A percentile compares a stretch with the other conserved stretches of the same genome.
Evolutionary conservation across 2,113 vertebrate genomes (phyloP).

Genomic region (Amphiprion ocellaris): DNA sequence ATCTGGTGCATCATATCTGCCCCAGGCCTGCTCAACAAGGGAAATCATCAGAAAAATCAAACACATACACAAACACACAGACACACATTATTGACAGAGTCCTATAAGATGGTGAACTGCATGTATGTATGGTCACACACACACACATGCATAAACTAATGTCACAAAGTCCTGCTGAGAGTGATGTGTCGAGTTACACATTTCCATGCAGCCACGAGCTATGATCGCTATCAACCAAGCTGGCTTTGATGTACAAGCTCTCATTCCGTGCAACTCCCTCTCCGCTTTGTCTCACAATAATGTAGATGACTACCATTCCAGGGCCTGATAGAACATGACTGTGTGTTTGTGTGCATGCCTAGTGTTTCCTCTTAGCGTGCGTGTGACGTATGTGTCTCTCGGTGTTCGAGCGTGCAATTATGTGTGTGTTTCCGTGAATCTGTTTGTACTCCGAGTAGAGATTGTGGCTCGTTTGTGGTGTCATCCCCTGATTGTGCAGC

Average conservation of each 20-base stretch:
- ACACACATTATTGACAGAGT: conserved; percentile 17
- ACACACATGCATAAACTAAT: conserved; percentile 18
- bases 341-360: conserved; percentile 20
- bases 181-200: conserved; percentile 54
- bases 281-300: conserved; percentile 56
- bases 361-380: neutral
- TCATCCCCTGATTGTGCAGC: conserved; percentile 35
- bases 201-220: conserved; percentile 66
- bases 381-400: neutral
- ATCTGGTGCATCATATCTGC: conserved; percentile 70
- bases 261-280: conserved; percentile 37
- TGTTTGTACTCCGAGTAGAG: conserved; percentile 36
- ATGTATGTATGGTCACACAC: conserved; percentile 25
- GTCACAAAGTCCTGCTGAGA: conserved; percentile 40
- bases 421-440: conserved; percentile 30
- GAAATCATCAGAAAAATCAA: conserved; percentile 57
- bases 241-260: conserved; percentile 73
- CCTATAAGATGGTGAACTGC: conserved; percentile 24
- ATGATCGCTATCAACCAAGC: conserved; percentile 67
- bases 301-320: conserved; percentile 59
- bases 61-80: conserved; percentile 12
- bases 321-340: conserved; percentile 32
- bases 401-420: conserved; percentile 9
- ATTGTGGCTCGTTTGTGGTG: conserved; percentile 42
- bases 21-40: conserved; percentile 50